Percentiles rank a stretch among this genome's conserved stretches.
These are phyloP conservation scores for Acromyrmex charruanus DNA, from an alignment of 1,140 invertebrate genomes.

Conservation along the genomic window DNA sequence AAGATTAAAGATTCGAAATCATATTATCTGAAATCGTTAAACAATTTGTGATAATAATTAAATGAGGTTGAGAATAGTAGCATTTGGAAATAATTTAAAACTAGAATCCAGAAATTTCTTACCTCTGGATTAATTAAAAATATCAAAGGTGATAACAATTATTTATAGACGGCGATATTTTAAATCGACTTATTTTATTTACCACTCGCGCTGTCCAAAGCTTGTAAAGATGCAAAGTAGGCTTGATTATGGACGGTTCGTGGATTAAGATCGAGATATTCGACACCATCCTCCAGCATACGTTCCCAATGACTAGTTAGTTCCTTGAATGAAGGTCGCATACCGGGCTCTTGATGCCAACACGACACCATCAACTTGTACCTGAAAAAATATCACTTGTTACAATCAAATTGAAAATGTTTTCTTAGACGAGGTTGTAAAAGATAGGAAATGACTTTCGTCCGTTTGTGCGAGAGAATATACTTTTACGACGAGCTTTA, in stretches of 20 bases:
- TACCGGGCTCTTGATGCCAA: conserved; percentile 91
- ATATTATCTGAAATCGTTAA: background rate
- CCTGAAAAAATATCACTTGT: conserved; percentile 81
- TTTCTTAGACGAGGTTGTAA: conserved; percentile 2
- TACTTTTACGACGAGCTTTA: conserved; percentile 44
- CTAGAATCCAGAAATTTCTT: background rate
- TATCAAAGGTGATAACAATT: background rate
- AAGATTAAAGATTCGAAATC: background rate
- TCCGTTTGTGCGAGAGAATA: background rate
- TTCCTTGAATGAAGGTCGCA: conserved; percentile 92
- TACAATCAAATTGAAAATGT: background rate
- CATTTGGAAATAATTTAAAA: conserved; percentile 4
- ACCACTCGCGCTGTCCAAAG: conserved; percentile 79
- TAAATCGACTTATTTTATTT: conserved; percentile 58
- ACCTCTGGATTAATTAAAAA: background rate
- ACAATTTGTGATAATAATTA: background rate
- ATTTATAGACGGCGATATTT: background rate
- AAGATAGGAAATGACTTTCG: conserved; percentile 7
- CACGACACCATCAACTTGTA: conserved; percentile 93
- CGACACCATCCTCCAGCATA: conserved; percentile 91
- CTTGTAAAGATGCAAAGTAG: conserved; percentile 86
- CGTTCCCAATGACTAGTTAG: conserved; percentile 89
- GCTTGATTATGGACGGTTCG: conserved; percentile 88
- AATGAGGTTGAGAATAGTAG: background rate
- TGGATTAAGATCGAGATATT: conserved; percentile 90